These are phyloP conservation scores for Sebastes nivosus DNA, from an alignment of 2,797 vertebrate species.

Conservation along the genomic window DNA sequence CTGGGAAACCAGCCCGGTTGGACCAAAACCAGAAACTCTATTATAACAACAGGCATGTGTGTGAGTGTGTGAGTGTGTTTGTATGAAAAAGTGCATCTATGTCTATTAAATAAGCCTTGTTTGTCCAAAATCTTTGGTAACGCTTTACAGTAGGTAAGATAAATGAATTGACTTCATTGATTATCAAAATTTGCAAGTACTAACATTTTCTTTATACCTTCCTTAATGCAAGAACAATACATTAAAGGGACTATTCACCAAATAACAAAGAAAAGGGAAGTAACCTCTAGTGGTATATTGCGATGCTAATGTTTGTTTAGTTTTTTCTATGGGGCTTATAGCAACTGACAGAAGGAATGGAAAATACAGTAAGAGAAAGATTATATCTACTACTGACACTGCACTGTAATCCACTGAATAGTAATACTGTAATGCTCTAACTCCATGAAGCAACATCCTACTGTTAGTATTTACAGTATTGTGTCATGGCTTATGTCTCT, in stretches of 20 bases:
- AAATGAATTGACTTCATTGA: background rate
- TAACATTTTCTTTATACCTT: background rate
- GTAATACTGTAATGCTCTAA: background rate
- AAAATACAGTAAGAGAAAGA: slow-evolving; percentile 15
- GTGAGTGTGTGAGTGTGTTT: background rate
- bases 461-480: background rate
- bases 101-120: background rate
- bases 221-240: background rate
- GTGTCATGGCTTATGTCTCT: background rate
- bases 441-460: background rate
- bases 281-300: background rate
- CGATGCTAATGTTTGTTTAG: background rate
- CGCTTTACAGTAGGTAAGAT: background rate
- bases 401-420: slow-evolving; percentile 13
- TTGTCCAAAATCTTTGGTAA: background rate
- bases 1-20: slow-evolving; percentile 37
- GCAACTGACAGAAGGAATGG: background rate
- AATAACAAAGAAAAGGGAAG: background rate
- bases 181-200: background rate
- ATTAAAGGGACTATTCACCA: background rate
- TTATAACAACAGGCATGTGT: slow-evolving; percentile 4
- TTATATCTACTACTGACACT: slow-evolving; percentile 9
- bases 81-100: background rate
- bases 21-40: slow-evolving; percentile 33
- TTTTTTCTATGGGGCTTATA: background rate